Conservation (phyloP, 1,140 invertebrate species). For the Drosophila persimilis region DNA sequence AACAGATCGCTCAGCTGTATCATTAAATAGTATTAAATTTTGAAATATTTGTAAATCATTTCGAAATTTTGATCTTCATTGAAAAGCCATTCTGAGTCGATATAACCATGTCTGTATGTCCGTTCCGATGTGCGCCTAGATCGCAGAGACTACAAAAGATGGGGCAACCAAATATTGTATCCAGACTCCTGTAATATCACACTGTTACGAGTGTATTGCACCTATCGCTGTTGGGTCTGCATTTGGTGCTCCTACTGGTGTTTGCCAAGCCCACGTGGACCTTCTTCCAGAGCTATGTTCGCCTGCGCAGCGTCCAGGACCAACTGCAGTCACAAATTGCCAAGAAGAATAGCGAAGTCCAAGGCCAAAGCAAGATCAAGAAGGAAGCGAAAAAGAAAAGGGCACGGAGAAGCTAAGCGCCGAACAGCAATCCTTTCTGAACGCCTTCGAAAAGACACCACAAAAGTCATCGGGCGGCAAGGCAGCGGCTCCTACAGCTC, state of each 20-base stretch:
- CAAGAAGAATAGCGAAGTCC: conserved; percentile 83
- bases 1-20: no score
- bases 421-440: conserved; percentile 85
- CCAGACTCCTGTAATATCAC: no score
- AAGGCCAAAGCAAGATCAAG: conserved; percentile 82
- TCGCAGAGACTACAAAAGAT: no score
- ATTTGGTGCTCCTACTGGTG: conserved; percentile 89
- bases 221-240: conserved; percentile 88
- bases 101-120: no score
- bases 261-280: conserved; percentile 84
- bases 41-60: no score
- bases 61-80: no score
- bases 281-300: conserved; percentile 88
- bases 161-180: no score
- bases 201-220: conserved; percentile 84
- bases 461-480: conserved; percentile 82
- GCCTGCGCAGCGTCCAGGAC: conserved; percentile 86
- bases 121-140: no score
- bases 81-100: no score
- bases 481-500: conserved; percentile 7
- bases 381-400: conserved; percentile 39
- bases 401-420: conserved; percentile 83
- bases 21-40: no score
- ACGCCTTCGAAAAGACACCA: conserved; percentile 85
- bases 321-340: conserved; percentile 85